These are phyloP conservation scores for Phyllostomus discolor DNA, from an alignment of 2,113 vertebrate species.

Conservation along the genomic window DNA sequence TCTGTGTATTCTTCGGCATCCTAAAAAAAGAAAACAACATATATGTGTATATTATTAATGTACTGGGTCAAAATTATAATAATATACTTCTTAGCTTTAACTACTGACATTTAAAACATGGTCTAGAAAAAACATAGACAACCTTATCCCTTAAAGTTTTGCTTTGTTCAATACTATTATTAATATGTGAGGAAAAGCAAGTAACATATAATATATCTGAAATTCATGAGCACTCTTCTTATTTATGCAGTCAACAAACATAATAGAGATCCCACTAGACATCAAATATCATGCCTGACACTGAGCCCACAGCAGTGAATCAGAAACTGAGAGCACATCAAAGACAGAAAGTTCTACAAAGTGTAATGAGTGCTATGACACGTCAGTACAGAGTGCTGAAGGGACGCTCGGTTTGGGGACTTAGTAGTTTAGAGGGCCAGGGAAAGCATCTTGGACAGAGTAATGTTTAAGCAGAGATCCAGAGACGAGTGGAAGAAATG, in stretches of 20 bases:
- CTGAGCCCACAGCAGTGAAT: neutral
- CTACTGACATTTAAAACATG: conserved; percentile 1
- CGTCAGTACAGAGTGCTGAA: neutral
- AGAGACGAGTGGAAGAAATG: neutral
- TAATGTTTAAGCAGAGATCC: neutral
- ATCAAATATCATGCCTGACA: neutral
- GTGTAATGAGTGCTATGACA: neutral
- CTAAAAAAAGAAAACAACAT: conserved; percentile 74
- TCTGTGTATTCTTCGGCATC: conserved; percentile 96
- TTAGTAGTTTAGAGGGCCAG: neutral
- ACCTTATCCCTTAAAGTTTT: neutral
- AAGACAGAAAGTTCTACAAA: neutral
- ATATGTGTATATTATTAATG: neutral
- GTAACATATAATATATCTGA: neutral
- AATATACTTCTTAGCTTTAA: neutral
- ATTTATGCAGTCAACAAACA: neutral
- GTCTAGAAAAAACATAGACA: neutral
- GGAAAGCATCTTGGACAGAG: neutral
- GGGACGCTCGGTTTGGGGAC: neutral
- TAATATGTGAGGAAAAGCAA: neutral
- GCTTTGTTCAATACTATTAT: neutral
- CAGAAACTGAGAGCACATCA: neutral
- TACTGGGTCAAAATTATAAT: neutral
- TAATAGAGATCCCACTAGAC: neutral
- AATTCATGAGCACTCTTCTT: neutral